Percentiles rank a stretch among this genome's conserved stretches.
Evolutionary conservation across 2,888 invertebrate genomes (phyloP).

Genomic region (Tetanocera ferruginea): DNA sequence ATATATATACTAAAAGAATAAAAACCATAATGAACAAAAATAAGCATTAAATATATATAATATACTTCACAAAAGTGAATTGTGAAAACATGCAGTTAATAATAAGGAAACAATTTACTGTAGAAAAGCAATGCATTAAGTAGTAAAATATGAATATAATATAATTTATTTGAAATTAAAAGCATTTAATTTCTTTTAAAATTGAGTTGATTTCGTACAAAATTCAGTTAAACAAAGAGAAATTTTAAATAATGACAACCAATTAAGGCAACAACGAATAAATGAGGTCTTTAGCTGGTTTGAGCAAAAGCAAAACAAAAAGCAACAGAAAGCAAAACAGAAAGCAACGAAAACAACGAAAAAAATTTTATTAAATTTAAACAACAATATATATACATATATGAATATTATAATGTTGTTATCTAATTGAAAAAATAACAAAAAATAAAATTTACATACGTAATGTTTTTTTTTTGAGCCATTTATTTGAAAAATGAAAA

Average conservation of each 20-base stretch:
- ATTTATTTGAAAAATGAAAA: background rate
- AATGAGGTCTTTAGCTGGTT: slow-evolving; percentile 22
- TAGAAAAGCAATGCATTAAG: background rate
- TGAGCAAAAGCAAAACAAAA: background rate
- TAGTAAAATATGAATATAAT: background rate
- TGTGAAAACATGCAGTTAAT: too few relatives aligned
- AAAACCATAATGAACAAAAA: too few relatives aligned
- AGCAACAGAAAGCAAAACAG: background rate
- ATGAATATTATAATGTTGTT: background rate
- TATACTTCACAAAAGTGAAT: too few relatives aligned
- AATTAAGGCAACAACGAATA: slow-evolving; percentile 12
- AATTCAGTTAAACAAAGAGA: background rate
- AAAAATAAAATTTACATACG: background rate
- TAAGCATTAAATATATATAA: too few relatives aligned
- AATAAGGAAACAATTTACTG: background rate
- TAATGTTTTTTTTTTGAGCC: background rate
- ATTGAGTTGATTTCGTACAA: too few relatives aligned
- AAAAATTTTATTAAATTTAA: background rate
- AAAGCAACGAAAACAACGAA: slow-evolving; percentile 17
- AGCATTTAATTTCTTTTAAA: too few relatives aligned
- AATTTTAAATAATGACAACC: background rate
- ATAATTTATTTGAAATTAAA: too few relatives aligned
- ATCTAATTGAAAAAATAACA: background rate
- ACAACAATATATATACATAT: background rate
- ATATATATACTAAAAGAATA: too few relatives aligned